Evolutionary conservation across 2,113 vertebrate species (phyloP).

Genomic region (Misgurnus mizolepis): DNA sequence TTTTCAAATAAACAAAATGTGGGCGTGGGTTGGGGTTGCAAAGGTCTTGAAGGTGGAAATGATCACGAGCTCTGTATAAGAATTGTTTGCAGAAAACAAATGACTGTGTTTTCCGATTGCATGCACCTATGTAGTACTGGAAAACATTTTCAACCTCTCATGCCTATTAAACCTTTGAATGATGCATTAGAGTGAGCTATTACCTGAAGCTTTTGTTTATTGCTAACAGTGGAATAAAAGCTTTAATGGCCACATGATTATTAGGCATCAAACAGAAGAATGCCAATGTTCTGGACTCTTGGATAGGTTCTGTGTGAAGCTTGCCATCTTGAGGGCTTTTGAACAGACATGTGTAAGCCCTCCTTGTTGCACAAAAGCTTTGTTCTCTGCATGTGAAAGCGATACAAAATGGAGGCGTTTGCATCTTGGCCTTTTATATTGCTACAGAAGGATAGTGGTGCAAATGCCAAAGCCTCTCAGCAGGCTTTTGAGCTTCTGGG

Average conservation of each 20-base stretch:
- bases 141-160: conserved; percentile 11
- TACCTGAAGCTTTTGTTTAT: conserved; percentile 21
- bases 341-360: conserved; percentile 24
- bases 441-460: conserved; percentile 64
- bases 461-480: conserved; percentile 67
- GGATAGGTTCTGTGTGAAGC: conserved; percentile 33
- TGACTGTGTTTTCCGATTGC: neutral
- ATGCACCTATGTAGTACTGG: neutral
- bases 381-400: conserved; percentile 46
- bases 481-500: conserved; percentile 65
- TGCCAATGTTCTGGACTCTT: conserved; percentile 11
- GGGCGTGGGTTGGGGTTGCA: neutral
- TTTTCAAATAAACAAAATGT: conserved; percentile 19
- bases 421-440: conserved; percentile 67
- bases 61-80: too few relatives aligned
- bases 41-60: conserved; percentile 14
- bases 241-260: conserved; percentile 30
- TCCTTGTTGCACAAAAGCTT: conserved; percentile 41
- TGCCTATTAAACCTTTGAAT: conserved; percentile 2
- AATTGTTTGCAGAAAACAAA: too few relatives aligned
- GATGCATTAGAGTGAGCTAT: conserved; percentile 19
- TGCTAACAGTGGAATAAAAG: conserved; percentile 26
- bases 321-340: conserved; percentile 32
- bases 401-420: conserved; percentile 44
- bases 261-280: conserved; percentile 35